Evolutionary conservation across 2,797 vertebrate genomes (phyloP), one percentile per base, ranked within the genome.

Genomic region (Vireo griseus): DNA sequence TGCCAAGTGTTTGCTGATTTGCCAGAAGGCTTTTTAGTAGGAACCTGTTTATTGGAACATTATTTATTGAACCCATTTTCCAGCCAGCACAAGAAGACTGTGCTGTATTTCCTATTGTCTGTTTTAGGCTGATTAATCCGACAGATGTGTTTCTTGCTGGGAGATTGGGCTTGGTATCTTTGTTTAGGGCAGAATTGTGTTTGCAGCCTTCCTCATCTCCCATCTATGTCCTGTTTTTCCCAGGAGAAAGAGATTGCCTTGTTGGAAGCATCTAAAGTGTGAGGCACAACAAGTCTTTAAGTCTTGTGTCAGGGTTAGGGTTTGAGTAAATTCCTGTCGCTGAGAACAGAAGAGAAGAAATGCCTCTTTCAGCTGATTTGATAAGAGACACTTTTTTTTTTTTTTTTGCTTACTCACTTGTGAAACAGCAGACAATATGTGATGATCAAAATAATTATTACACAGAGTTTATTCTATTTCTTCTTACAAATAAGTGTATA

Each of bases 211-310:
- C 37, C 21, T 83, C 33, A 44, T 45, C 28, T 76, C 35, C 35
- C 28, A 16, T 77, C 20, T 31, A 2, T 31, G 28, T 55, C 45
- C 45, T 52, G 6, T 37, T 75, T 61, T 68, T 74, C 42, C 13
- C 20, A 28, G 28, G 31, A 66, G 25, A 44, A 67, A 39, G 39
- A 55, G 21, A 13, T 15, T 39, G 39, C 18, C 29, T 24, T n/a
- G 8, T 44, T 80, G 29, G 13, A 91, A 67, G 18, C 76, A 22
- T 29, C 37, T 74, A 19, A 59, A 4, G 19, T 11, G 11, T 65
- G 77, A 88, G 29, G 54, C 45, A 42, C 29, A 67, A 25, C 0
- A 0, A 59, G 14, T 54, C 10, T 26, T 13, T 0, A 3, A n/a
- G 59, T 28, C 10, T 80, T 83, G 28, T 71, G 8, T 69, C 39